These are phyloP conservation scores for Acanthis flammea DNA, from an alignment of 2,797 vertebrate species.

Conservation along the genomic window DNA sequence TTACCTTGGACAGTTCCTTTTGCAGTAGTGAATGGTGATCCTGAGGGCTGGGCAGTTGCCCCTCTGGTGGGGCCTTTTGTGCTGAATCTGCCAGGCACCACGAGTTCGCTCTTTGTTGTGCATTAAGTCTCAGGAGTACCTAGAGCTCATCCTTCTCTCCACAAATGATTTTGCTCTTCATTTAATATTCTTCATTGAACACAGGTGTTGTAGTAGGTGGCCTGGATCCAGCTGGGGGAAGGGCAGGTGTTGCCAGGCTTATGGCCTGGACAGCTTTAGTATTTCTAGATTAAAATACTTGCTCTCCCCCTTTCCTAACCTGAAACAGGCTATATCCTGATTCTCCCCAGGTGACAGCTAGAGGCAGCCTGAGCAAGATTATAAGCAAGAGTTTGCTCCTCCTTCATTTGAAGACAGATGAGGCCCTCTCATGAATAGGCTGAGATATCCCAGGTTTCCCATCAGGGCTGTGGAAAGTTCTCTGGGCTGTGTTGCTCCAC, in stretches of 20 bases:
- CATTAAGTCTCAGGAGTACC: neutral
- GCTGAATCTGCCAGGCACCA: neutral
- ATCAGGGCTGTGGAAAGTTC: neutral
- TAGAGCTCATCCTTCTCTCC: neutral
- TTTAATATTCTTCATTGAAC: neutral
- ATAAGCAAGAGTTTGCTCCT: neutral
- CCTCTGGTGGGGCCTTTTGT: neutral
- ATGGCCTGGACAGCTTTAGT: neutral
- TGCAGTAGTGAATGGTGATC: rapidly evolving
- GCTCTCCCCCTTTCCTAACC: neutral
- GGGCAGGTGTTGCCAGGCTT: neutral
- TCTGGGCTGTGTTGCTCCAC: rapidly evolving
- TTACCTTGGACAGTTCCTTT: neutral
- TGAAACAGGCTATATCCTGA: too few relatives aligned
- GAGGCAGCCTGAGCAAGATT: neutral
- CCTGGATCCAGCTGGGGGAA: neutral
- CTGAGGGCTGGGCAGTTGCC: neutral
- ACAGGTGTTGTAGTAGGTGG: neutral
- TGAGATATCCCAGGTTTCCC: neutral
- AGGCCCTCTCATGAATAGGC: neutral
- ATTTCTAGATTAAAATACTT: neutral
- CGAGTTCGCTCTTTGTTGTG: neutral
- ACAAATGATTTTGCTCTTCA: neutral
- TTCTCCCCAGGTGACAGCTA: neutral
- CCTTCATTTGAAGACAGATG: neutral